Conservation (phyloP, 2,888 invertebrate genomes). For the Hecatera dysodea region DNA sequence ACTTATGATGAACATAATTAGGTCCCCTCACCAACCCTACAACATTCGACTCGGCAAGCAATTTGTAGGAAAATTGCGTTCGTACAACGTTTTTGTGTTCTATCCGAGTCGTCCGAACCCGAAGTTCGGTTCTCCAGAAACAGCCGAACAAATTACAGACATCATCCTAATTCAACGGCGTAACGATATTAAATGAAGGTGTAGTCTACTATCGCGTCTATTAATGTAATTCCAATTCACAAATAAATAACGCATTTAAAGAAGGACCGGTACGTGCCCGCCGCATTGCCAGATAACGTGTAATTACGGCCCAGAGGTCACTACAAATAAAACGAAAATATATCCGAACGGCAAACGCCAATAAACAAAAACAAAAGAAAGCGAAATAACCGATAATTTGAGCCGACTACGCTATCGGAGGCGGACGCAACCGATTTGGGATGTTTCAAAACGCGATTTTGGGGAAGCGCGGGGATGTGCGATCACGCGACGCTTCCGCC, state of each 20-base stretch:
- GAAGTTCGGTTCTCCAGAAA: constrained; percentile 65
- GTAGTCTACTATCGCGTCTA: constrained; percentile 84
- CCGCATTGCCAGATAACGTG: constrained; percentile 78
- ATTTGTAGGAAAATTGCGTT: constrained; percentile 80
- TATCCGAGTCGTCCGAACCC: constrained; percentile 59
- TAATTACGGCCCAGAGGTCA: constrained; percentile 90
- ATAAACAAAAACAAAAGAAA: constrained; percentile 88
- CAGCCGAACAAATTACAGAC: constrained; percentile 83
- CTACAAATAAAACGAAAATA: constrained; percentile 86
- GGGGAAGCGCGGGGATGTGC: constrained; percentile 76
- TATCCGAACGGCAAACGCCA: constrained; percentile 78
- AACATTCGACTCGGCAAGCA: constrained; percentile 65
- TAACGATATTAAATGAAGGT: constrained; percentile 90
- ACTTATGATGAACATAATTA: constrained; percentile 56
- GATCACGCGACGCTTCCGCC: constrained; percentile 80
- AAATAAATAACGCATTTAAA: constrained; percentile 90
- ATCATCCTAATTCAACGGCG: constrained; percentile 85
- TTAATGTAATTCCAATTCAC: constrained; percentile 89
- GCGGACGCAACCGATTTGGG: constrained; percentile 83
- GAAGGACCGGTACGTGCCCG: constrained; percentile 84
- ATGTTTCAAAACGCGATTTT: constrained; percentile 82
- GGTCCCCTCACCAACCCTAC: constrained; percentile 65
- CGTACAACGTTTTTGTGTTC: constrained; percentile 75
- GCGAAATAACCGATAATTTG: constrained; percentile 89
- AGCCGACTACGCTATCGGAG: constrained; percentile 78